A percentile compares a stretch with the other conserved stretches of the same genome.
Evolutionary conservation across 2,888 invertebrate species (phyloP).

Genomic region (Nebria salina): DNA sequence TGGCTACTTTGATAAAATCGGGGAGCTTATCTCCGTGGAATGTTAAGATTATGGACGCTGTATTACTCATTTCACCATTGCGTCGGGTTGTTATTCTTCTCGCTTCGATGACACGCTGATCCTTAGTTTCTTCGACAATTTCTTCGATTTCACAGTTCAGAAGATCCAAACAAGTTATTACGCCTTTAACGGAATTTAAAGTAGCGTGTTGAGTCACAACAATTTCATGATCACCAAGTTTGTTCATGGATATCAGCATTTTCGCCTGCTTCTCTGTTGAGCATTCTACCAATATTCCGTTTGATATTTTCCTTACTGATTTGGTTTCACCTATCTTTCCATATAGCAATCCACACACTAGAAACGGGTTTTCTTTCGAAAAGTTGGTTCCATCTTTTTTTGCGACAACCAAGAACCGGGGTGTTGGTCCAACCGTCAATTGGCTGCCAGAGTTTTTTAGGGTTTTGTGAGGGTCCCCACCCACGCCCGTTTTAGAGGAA

Average conservation of each 20-base stretch:
- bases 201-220: neutral
- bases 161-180: slow-evolving; percentile 49
- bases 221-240: neutral
- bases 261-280: no score
- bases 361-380: no score
- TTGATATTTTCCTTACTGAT: no score
- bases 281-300: no score
- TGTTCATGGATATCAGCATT: neutral
- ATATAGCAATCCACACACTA: no score
- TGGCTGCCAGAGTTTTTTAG: no score
- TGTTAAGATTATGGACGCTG: slow-evolving; percentile 47
- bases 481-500: slow-evolving; percentile 13
- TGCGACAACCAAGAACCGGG: no score
- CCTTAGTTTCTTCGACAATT: slow-evolving; percentile 42
- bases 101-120: slow-evolving; percentile 46
- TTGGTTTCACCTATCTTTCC: no score
- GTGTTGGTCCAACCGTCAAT: no score
- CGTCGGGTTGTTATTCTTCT: slow-evolving; percentile 37
- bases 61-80: slow-evolving; percentile 40
- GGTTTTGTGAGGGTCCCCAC: neutral
- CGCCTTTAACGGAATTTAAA: slow-evolving; percentile 47
- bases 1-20: slow-evolving; percentile 41
- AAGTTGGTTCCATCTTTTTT: no score
- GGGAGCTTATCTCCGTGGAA: slow-evolving; percentile 49
- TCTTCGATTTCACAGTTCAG: slow-evolving; percentile 48